Evolutionary conservation across 2,113 vertebrate genomes (phyloP).

Genomic region (Lasiurus cinereus): DNA sequence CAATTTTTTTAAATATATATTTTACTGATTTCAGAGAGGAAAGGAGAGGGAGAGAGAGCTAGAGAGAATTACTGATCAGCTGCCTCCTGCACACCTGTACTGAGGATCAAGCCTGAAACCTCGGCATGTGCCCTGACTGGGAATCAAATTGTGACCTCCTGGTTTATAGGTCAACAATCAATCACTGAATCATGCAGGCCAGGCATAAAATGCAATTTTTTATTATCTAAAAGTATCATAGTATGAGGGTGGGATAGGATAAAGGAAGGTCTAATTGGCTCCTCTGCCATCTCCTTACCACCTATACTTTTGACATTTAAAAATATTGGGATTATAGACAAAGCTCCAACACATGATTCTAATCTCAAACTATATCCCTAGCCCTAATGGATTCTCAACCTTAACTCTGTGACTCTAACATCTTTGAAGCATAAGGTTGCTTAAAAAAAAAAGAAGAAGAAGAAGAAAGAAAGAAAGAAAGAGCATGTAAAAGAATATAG

Average conservation of each 20-base stretch:
- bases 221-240: not conserved
- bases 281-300: not conserved
- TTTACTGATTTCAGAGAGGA: no score
- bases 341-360: not conserved
- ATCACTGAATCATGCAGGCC: no score
- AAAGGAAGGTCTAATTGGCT: not conserved
- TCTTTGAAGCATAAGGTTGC: not conserved
- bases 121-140: no score
- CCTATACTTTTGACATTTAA: not conserved
- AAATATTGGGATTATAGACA: not conserved
- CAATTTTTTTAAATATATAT: not conserved
- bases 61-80: no score
- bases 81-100: no score
- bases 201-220: not conserved
- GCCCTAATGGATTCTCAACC: accelerated
- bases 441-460: no score
- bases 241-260: not conserved
- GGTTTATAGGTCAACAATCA: no score
- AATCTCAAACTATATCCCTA: not conserved
- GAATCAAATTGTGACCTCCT: no score
- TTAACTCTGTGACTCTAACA: not conserved
- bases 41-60: no score
- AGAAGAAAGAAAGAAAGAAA: no score
- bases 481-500: no score
- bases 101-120: no score